Base-by-base conservation (phyloP, 2,888 invertebrate genomes). In the Drepana falcataria region DNA sequence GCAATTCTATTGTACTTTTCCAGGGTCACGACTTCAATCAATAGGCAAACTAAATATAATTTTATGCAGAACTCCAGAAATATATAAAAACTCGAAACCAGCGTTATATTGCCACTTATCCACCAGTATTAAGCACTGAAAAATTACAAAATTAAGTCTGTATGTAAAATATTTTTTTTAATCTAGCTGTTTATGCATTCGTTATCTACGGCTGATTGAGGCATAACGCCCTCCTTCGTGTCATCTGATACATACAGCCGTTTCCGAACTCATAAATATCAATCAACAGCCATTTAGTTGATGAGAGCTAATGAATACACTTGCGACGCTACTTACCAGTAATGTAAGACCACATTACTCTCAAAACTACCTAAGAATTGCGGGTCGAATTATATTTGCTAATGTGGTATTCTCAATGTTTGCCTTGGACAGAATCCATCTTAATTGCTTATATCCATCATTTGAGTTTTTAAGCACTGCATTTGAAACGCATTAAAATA, bases 241-340 rank as follows among this genome's bases (percentile, higher is more conserved):
- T 74, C 71, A 83, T 78, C 67, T 71, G 76, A 82, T 81, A 79
- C 66, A 54, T 59, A 71, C 65, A 62, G 63, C 72, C 73, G 71
- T 75, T 81, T 80, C 71, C 71, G 75, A 80, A 81, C 74, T 75
- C 82, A 83, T 85, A 84, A 83, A 86, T 85, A 84, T 83, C 82
- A 86, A 85, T 85, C 81, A 82, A 71, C 71, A 60, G 66, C 74
- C 75, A 78, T 79, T 81, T 76, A 63, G 69, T 63, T 66, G 47
- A 40, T 56, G 66, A 63, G 65, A 63, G 61, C 56, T 55, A 53
- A 65, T 69, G 66, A 65, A 72, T 68, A 69, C 65, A 65, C 63
- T 64, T 72, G 71, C 67, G 68, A 61, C 64, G 58, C 57, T 61
- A 59, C 55, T 35, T 53, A 60, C 80, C 75, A 76, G 40, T 54